Evolutionary conservation across 53 echinoderm and acorn worm genomes (phyloP).

Genomic region (Zoroaster sp.): DNA sequence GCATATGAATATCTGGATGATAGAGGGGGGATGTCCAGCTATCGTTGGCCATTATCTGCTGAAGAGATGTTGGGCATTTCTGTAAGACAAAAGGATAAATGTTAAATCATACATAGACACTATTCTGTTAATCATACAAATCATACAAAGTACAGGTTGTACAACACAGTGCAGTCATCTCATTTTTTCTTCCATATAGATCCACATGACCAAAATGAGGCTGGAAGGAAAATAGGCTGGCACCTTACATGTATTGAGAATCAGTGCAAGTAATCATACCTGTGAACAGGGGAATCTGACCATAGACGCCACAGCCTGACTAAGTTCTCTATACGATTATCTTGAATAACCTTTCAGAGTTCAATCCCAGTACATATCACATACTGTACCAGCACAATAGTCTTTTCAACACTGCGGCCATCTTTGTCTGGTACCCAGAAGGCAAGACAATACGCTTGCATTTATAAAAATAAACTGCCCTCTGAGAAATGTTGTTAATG

Average conservation of each 20-base stretch:
- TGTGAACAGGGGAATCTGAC: too few relatives aligned
- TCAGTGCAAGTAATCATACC: too few relatives aligned
- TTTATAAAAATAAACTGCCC: not conserved
- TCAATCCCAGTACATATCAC: too few relatives aligned
- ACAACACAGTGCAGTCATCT: not conserved
- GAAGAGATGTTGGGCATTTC: constrained; percentile 61
- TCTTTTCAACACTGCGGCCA: too few relatives aligned
- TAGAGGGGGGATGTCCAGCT: constrained; percentile 38
- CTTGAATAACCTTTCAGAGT: too few relatives aligned
- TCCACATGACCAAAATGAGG: too few relatives aligned
- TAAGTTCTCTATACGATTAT: too few relatives aligned
- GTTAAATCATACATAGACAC: not conserved
- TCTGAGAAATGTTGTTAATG: not conserved
- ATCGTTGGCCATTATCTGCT: constrained; percentile 45
- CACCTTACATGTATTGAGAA: not conserved
- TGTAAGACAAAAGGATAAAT: not conserved
- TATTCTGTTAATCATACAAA: not conserved
- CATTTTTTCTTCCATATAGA: not conserved
- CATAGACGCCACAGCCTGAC: too few relatives aligned
- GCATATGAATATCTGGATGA: constrained; percentile 34
- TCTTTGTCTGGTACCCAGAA: too few relatives aligned
- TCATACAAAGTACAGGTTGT: not conserved
- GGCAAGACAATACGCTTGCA: too few relatives aligned
- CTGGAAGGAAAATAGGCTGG: not conserved
- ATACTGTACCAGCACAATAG: too few relatives aligned